Evolutionary conservation across 2,888 invertebrate genomes (phyloP).

Genomic region (Cheilosia urbana): DNA sequence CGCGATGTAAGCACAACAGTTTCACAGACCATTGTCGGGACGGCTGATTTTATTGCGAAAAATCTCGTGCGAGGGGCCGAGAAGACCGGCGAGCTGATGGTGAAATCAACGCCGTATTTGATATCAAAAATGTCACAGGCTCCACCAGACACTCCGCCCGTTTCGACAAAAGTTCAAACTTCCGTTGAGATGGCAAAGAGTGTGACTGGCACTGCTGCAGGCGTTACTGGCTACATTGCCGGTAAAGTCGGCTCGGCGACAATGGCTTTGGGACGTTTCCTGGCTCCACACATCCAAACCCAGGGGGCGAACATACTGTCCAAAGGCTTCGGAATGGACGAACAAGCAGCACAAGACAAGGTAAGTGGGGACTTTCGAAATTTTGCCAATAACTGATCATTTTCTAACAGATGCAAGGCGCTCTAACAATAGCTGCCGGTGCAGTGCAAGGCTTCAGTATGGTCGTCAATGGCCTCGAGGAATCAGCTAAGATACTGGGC

Average conservation of each 20-base stretch:
- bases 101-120: slow-evolving; percentile 86
- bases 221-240: slow-evolving; percentile 87
- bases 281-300: slow-evolving; percentile 88
- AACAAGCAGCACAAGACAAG: slow-evolving; percentile 85
- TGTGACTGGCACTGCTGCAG: slow-evolving; percentile 88
- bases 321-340: slow-evolving; percentile 85
- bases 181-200: slow-evolving; percentile 87
- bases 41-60: slow-evolving; percentile 88
- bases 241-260: slow-evolving; percentile 88
- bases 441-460: slow-evolving; percentile 89
- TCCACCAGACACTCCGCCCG: slow-evolving; percentile 84
- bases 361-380: slow-evolving; percentile 49
- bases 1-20: slow-evolving; percentile 80
- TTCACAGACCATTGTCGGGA: slow-evolving; percentile 83
- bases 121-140: slow-evolving; percentile 85
- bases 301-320: slow-evolving; percentile 87
- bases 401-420: slow-evolving; percentile 63
- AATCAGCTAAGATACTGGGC: slow-evolving; percentile 88
- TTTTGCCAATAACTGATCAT: not conserved
- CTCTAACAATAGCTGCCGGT: slow-evolving; percentile 88
- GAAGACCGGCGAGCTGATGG: slow-evolving; percentile 86
- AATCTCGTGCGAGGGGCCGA: slow-evolving; percentile 88
- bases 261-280: slow-evolving; percentile 86
- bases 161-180: slow-evolving; percentile 84
- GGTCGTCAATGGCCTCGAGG: slow-evolving; percentile 89